phyloP scores from a whole-genome alignment of 2,797 vertebrate genomes.

The Cryptoblepharus egeriae region DNA sequence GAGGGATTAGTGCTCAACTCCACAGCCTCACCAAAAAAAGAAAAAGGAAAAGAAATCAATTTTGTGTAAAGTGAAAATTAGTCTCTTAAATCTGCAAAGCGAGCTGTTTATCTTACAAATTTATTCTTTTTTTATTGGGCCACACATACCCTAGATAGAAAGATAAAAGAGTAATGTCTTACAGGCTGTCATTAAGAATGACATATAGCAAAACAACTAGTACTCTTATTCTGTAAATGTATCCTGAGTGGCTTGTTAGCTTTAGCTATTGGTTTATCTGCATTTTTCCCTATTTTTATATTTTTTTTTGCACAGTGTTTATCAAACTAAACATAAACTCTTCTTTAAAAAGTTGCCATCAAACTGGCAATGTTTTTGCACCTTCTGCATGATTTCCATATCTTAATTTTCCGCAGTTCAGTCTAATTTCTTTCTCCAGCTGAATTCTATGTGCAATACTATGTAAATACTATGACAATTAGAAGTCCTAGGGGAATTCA shows the following conservation, averaged over 20 bases:
- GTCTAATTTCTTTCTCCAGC: conserved; percentile 8
- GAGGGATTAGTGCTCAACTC: conserved; percentile 79
- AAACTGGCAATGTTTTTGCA: conserved; percentile 11
- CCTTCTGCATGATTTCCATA: conserved; percentile 5
- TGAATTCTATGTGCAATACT: conserved; percentile 19
- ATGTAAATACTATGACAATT: conserved; percentile 23
- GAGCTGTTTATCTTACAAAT: conserved; percentile 83
- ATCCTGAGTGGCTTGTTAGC: conserved; percentile 63
- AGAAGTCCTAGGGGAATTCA: conserved; percentile 27
- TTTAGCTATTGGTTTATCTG: conserved; percentile 66
- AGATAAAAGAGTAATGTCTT: conserved; percentile 78
- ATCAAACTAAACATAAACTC: conserved; percentile 46
- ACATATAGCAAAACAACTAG: conserved; percentile 66
- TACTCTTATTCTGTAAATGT: conserved; percentile 57
- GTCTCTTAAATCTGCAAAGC: conserved; percentile 81
- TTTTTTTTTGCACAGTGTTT: conserved; percentile 41
- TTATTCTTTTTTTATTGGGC: conserved; percentile 82
- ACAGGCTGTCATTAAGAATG: conserved; percentile 71
- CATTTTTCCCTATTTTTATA: neutral
- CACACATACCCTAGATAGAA: conserved; percentile 78
- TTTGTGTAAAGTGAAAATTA: conserved; percentile 80
- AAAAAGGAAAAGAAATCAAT: conserved; percentile 61
- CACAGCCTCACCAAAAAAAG: conserved; percentile 64
- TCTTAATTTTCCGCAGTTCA: conserved; percentile 20
- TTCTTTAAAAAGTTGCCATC: conserved; percentile 13